A percentile compares a stretch with the other conserved stretches of the same genome.
phyloP scores from a whole-genome alignment of 2,113 vertebrate species.

The Callorhinus ursinus region DNA sequence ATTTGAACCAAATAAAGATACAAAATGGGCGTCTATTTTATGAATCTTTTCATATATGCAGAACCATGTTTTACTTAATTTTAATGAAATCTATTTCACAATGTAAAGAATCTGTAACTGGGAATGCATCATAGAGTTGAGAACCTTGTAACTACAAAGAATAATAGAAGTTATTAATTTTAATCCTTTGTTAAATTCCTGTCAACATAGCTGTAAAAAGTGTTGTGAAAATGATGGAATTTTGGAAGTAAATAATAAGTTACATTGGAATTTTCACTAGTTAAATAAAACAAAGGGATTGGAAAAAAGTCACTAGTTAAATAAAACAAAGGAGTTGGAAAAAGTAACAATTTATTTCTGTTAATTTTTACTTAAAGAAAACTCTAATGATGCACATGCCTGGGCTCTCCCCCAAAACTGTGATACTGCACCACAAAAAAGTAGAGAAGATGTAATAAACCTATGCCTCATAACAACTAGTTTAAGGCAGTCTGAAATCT shows the following conservation, averaged over 20 bases:
- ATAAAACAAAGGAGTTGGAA: neutral
- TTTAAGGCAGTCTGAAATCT: neutral
- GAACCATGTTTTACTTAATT: neutral
- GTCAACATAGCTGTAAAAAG: neutral
- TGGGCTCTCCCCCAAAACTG: neutral
- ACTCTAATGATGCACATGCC: neutral
- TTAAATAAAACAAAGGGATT: neutral
- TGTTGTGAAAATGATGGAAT: neutral
- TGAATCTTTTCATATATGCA: neutral
- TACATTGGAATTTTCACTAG: neutral
- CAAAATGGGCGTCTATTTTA: neutral
- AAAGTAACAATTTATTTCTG: neutral
- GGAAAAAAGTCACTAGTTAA: slow-evolving; percentile 23
- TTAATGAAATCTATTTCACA: neutral
- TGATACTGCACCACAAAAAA: neutral
- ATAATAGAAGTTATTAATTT: neutral
- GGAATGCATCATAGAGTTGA: neutral
- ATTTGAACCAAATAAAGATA: neutral
- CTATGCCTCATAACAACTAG: neutral
- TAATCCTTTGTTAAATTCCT: neutral
- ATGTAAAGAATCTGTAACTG: neutral
- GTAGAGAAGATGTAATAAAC: neutral
- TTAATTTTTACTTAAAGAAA: neutral
- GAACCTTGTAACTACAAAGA: neutral
- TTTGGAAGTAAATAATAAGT: neutral